These are phyloP conservation scores for Bolinopsis microptera DNA, from an alignment of 37 sponge, comb jelly and placozoan genomes.

Conservation along the genomic window DNA sequence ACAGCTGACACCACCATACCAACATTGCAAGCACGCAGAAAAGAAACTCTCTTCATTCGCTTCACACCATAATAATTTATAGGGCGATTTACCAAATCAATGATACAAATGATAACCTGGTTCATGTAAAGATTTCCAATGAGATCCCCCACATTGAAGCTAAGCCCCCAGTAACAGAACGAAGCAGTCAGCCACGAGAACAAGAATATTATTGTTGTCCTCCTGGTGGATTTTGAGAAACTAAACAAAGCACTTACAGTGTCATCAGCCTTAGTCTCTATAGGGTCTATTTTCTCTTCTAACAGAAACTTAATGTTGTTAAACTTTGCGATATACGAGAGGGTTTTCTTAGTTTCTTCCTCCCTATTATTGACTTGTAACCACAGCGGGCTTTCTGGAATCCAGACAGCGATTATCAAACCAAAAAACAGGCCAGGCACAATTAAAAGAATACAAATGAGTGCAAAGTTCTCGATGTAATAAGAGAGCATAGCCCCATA, in stretches of 20 bases:
- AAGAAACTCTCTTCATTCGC: constrained; percentile 8
- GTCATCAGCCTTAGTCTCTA: not conserved
- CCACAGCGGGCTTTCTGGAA: constrained; percentile 40
- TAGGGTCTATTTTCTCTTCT: constrained; percentile 4
- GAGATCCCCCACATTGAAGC: constrained; percentile 52
- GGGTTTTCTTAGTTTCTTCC: not conserved
- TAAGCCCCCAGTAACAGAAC: constrained; percentile 42
- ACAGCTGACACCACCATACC: constrained; percentile 7
- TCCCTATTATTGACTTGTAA: not conserved
- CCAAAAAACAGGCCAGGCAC: not conserved
- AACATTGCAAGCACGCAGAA: constrained; percentile 19
- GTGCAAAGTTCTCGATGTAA: not conserved
- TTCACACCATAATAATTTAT: constrained; percentile 56
- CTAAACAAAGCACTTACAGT: not conserved
- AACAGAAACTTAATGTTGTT: not conserved
- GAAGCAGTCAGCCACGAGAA: constrained; percentile 47
- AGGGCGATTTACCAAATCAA: constrained; percentile 38
- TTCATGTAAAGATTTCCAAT: constrained; percentile 59
- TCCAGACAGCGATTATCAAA: not conserved
- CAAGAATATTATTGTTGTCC: constrained; percentile 3
- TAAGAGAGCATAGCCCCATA: constrained; percentile 37
- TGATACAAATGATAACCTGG: constrained; percentile 10
- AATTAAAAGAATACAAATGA: not conserved
- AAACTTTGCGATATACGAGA: constrained; percentile 22
- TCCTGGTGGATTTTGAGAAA: not conserved